Evolutionary conservation across 2,888 invertebrate species (phyloP).

Genomic region (Dryococelus australis): DNA sequence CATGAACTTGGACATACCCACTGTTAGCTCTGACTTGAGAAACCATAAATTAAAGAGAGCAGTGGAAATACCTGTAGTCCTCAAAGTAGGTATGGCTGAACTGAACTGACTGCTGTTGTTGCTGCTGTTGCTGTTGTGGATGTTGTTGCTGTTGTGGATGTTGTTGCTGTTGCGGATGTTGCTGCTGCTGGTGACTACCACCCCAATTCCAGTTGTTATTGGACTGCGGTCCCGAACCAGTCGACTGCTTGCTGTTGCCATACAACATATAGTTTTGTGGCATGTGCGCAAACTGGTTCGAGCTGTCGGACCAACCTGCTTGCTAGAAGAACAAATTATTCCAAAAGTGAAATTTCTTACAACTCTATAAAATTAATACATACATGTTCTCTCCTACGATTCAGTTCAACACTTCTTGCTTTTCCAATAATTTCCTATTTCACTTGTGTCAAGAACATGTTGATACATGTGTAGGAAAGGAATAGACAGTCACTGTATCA

Average conservation of each 20-base stretch:
- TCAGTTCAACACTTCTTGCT: too few relatives aligned
- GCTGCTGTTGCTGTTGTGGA: slow-evolving; percentile 47
- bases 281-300: not conserved
- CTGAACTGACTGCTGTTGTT: slow-evolving; percentile 32
- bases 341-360: too few relatives aligned
- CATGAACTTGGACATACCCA: too few relatives aligned
- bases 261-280: not conserved
- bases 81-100: not conserved
- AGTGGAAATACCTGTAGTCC: slow-evolving; percentile 22
- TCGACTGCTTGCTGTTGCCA: not conserved
- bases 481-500: too few relatives aligned
- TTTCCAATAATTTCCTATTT: too few relatives aligned
- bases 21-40: too few relatives aligned
- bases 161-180: slow-evolving; percentile 48
- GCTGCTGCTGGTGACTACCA: slow-evolving; percentile 35
- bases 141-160: slow-evolving; percentile 60
- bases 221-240: not conserved
- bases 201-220: slow-evolving; percentile 31
- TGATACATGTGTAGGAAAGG: too few relatives aligned
- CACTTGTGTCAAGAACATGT: too few relatives aligned
- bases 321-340: not conserved
- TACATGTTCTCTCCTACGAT: too few relatives aligned
- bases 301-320: not conserved
- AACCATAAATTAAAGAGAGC: too few relatives aligned
- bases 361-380: too few relatives aligned